Evolutionary conservation across 2,113 vertebrate species (phyloP).

Genomic region (Apodemus speciosus): DNA sequence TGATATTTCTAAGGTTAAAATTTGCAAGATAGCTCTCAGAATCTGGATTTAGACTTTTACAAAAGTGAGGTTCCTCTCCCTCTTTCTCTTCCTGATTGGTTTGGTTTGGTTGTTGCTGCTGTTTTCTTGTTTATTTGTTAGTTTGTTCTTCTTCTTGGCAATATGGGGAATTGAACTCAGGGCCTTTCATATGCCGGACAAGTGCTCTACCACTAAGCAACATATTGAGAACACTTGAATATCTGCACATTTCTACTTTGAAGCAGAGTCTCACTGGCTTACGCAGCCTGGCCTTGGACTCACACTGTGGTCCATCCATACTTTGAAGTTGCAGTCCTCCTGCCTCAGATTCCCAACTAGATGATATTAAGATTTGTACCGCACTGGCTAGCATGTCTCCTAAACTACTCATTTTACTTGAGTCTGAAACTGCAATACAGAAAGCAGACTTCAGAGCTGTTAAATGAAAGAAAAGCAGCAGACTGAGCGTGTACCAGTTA

Average conservation of each 20-base stretch:
- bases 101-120: too few relatives aligned
- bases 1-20: conserved; percentile 45
- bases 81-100: background rate
- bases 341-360: background rate
- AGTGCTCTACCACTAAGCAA: background rate
- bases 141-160: background rate
- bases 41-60: conserved; percentile 5
- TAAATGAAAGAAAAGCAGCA: background rate
- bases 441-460: background rate
- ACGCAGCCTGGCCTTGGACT: background rate
- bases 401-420: background rate
- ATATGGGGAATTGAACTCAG: background rate
- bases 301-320: background rate
- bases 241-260: background rate
- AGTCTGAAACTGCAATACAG: background rate
- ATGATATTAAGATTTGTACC: background rate
- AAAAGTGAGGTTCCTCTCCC: background rate
- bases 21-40: background rate
- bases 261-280: background rate
- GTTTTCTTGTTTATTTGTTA: too few relatives aligned
- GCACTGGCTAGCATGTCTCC: background rate
- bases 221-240: background rate
- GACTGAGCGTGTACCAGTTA: background rate
- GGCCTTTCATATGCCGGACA: background rate
- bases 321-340: background rate